These are phyloP conservation scores for Grapholita molesta DNA, from an alignment of 1,140 invertebrate genomes.

Conservation along the genomic window DNA sequence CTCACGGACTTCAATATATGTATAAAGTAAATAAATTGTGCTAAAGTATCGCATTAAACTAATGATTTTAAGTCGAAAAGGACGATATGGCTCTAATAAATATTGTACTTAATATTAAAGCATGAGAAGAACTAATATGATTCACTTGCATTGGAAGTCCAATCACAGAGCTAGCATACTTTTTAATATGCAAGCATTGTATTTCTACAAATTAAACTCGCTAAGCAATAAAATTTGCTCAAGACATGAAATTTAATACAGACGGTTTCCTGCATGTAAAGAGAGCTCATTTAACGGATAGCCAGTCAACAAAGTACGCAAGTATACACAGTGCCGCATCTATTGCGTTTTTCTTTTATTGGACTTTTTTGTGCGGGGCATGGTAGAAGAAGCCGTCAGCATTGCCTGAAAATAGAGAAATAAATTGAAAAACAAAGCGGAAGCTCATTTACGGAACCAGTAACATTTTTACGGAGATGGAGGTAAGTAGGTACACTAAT, in stretches of 20 bases:
- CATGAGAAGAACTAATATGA: background rate
- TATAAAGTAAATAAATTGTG: background rate
- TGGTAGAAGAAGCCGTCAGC: slow-evolving; percentile 75
- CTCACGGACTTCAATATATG: background rate
- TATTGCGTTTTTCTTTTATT: slow-evolving; percentile 78
- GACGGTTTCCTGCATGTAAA: background rate
- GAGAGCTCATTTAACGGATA: background rate
- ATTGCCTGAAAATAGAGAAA: slow-evolving; percentile 75
- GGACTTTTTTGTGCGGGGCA: slow-evolving; percentile 76
- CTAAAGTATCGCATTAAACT: background rate
- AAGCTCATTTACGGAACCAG: background rate
- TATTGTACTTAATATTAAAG: background rate
- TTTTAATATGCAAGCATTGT: background rate
- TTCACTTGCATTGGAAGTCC: background rate
- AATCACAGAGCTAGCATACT: background rate
- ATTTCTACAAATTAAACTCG: background rate
- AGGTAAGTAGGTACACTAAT: background rate
- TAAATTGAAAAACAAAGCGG: slow-evolving; percentile 54
- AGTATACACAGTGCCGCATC: slow-evolving; percentile 31
- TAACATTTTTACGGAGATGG: background rate
- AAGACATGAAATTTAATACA: background rate
- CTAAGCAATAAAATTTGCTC: slow-evolving; percentile 6
- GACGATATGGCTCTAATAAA: background rate
- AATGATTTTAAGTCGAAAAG: background rate
- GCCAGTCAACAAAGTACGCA: slow-evolving; percentile 20